A percentile compares a stretch with the other conserved stretches of the same genome.
phyloP scores from a whole-genome alignment of 2,888 invertebrate species.

The Lordiphosa fenestrarum region DNA sequence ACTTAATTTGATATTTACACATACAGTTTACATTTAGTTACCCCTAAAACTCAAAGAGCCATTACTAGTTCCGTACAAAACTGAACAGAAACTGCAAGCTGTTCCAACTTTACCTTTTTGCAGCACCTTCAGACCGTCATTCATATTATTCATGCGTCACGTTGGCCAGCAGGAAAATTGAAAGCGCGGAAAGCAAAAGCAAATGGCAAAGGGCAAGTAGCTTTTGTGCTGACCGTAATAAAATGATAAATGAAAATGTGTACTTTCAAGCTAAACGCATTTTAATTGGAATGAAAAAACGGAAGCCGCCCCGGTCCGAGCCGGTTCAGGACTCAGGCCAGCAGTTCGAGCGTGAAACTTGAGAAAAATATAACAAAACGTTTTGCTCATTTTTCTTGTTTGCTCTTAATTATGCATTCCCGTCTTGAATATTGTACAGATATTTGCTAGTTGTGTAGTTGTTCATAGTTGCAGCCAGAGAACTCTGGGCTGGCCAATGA shows the following conservation, averaged over 20 bases:
- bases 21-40: too few relatives aligned
- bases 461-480: conserved; percentile 6
- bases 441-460: conserved; percentile 7
- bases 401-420: conserved; percentile 48
- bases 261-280: conserved; percentile 39
- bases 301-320: conserved; percentile 20
- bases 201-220: conserved; percentile 13
- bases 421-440: conserved; percentile 16
- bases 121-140: conserved; percentile 17
- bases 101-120: conserved; percentile 21
- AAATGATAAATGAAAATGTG: conserved; percentile 53
- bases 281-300: conserved; percentile 45
- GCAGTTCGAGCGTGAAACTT: conserved; percentile 9
- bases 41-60: too few relatives aligned
- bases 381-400: conserved; percentile 35
- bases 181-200: conserved; percentile 25
- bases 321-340: neutral
- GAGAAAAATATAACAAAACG: conserved; percentile 23
- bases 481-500: neutral
- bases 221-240: conserved; percentile 36
- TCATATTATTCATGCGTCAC: conserved; percentile 51
- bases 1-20: too few relatives aligned
- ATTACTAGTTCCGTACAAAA: too few relatives aligned
- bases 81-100: conserved; percentile 9
- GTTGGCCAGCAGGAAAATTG: conserved; percentile 37